Percentiles rank a stretch among this genome's conserved stretches.
phyloP scores from a whole-genome alignment of 2,888 invertebrate species.

The Heterodera filipjevi region DNA sequence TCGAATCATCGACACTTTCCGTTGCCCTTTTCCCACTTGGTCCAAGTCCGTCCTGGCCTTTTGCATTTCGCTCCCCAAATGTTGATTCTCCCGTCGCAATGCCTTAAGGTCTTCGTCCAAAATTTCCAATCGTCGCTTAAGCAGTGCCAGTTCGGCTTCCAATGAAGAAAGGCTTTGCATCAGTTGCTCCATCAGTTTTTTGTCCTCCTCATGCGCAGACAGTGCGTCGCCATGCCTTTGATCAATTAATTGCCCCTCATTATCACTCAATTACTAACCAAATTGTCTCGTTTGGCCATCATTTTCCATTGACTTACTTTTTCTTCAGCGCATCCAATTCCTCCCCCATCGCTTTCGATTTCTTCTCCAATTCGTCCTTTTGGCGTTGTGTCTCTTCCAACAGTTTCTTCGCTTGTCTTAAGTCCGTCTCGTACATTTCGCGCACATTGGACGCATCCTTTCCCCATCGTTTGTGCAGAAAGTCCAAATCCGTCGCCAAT shows the following conservation, averaged over 20 bases:
- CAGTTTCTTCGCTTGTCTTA: slow-evolving; percentile 52
- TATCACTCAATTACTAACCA: neutral
- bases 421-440: slow-evolving; percentile 49
- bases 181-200: slow-evolving; percentile 67
- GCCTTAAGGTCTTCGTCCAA: slow-evolving; percentile 62
- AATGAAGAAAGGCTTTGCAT: slow-evolving; percentile 67
- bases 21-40: neutral
- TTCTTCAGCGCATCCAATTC: slow-evolving; percentile 15
- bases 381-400: slow-evolving; percentile 53
- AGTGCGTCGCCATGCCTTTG: slow-evolving; percentile 63
- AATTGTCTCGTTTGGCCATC: neutral
- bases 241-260: neutral
- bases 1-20: neutral
- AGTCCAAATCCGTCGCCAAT: slow-evolving; percentile 62
- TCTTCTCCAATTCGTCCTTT: slow-evolving; percentile 47
- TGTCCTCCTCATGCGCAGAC: slow-evolving; percentile 53
- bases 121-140: slow-evolving; percentile 59
- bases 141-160: slow-evolving; percentile 68
- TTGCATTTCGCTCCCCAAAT: slow-evolving; percentile 64
- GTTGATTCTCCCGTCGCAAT: slow-evolving; percentile 66
- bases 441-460: slow-evolving; percentile 58
- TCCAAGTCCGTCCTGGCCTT: slow-evolving; percentile 58
- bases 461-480: slow-evolving; percentile 62
- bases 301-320: neutral
- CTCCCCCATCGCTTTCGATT: slow-evolving; percentile 22